Evolutionary conservation across 2,797 vertebrate genomes (phyloP), one percentile per base, ranked within the genome.

Genomic region (Orestias chungarensis): DNA sequence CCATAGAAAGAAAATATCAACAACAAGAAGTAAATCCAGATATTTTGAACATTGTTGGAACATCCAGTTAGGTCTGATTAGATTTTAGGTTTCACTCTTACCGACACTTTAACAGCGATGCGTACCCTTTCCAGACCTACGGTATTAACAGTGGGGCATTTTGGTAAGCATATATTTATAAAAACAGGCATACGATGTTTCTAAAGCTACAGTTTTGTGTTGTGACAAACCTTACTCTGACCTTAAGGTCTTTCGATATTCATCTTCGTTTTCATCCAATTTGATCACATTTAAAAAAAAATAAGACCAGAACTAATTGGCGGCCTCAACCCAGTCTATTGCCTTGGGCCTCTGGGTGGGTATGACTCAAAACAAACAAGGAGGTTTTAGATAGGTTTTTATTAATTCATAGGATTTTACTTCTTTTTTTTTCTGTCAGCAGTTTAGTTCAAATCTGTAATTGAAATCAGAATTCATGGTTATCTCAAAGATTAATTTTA

Each of bases 371-470:
- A 81, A 79, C 61, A 73, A 79, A 79, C 84, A 67, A 84, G 78
- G 71, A 84, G 68, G 71, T 69, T 72, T 78, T 87, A 38, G 4
- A 4, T 52, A n/a, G n/a, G 77, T 82, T 43, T 81, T 79, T 74
- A 70, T 80, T 74, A 71, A 70, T 52, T 57, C 7, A 44, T 33
- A 38, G 44, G 27, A 33, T 23, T n/a, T 67, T 43, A 15, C 70
- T 35, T 46, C 57, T 65, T 61, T 80, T 82, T 5, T n/a, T 11
- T n/a, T n/a, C n/a, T n/a, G n/a, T n/a, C n/a, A 77, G 74, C 74
- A 74, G 81, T 89, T 83, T 80, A 75, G 79, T 88, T 88, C 66
- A 79, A 66, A 71, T 80, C 75, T 62, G n/a, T n/a, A n/a, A n/a
- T n/a, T n/a, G n/a, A n/a, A n/a, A n/a, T 7, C 9, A 9, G 61